Evolutionary conservation across 1,140 invertebrate genomes (phyloP), one percentile per base, ranked within the genome.

Genomic region (Drosophila pruinosa): DNA sequence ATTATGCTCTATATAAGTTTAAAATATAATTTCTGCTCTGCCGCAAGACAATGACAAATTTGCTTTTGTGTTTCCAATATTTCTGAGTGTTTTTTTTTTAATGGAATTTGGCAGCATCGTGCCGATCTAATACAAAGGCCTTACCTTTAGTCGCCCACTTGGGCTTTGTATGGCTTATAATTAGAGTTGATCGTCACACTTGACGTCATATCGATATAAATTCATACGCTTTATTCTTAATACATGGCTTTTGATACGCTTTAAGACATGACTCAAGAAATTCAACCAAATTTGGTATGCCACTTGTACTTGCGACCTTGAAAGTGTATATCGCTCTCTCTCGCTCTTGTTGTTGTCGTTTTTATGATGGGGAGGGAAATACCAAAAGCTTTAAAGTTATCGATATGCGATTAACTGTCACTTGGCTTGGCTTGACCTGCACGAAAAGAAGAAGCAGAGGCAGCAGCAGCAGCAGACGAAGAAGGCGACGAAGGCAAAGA

Each of bases 221-320:
- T 45, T 22, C 4, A 43, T 5, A n/a, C 21, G n/a, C 4, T 17
- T 7, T 28, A 28, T 50, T 50, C 47, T 50, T 50, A 50, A 50
- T 31, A 28, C 26, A 14, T 47, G 12, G 4, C 43, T 47, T 50
- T 50, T 50, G 38, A 43, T 21, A 31, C 38, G 39, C 10, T 43
- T 43, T 21, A 28, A 57, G 31, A 47, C 34, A 28, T 65, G 53
- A 65, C 63, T 65, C 53, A 69, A 53, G 50, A 69, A 34, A 53
- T 54, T 47, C 53, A 19, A 19, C 31, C 67, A 21, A 70, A 64
- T 50, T 72, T 72, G 62, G 69, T 31, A 31, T 19, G 31, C 41
- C 61, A 15, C 34, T 38, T 31, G 19, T 36, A 54, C n/a, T 34
- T 31, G 45, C 47, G 67, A 70, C 59, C 67, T 70, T 70, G 50